phyloP scores from a whole-genome alignment of 2,113 vertebrate species.

The Corvus moneduloides region DNA sequence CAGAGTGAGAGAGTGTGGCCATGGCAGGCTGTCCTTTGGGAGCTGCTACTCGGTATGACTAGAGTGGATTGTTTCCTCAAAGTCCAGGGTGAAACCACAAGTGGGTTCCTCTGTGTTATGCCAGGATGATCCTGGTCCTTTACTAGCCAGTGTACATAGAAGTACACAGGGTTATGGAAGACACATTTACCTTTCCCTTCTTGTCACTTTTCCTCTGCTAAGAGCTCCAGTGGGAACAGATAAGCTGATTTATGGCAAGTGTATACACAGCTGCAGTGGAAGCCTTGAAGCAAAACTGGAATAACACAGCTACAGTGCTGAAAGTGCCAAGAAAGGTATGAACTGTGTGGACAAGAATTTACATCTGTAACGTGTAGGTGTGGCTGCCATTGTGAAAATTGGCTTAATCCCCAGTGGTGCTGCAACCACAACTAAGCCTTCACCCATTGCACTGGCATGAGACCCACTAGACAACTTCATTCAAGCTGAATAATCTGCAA shows the following conservation, averaged over 20 bases:
- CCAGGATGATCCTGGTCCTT: background rate
- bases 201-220: background rate
- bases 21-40: background rate
- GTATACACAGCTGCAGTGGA: constrained; percentile 36
- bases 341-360: background rate
- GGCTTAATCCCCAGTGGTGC: background rate
- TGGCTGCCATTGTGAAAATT: background rate
- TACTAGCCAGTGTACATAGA: background rate
- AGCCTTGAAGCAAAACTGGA: constrained; percentile 33
- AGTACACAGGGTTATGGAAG: background rate
- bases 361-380: background rate
- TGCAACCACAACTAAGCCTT: background rate
- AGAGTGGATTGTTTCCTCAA: background rate
- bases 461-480: background rate
- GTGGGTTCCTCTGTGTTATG: background rate
- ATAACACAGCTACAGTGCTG: background rate
- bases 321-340: background rate
- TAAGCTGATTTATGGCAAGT: constrained; percentile 32
- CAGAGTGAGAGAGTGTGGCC: background rate
- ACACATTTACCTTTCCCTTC: background rate
- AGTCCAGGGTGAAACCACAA: background rate
- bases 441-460: background rate
- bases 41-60: background rate
- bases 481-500: background rate
- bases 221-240: constrained; percentile 8